These are phyloP conservation scores for Athripsodes cinereus DNA, from an alignment of 2,888 invertebrate genomes.

Conservation along the genomic window DNA sequence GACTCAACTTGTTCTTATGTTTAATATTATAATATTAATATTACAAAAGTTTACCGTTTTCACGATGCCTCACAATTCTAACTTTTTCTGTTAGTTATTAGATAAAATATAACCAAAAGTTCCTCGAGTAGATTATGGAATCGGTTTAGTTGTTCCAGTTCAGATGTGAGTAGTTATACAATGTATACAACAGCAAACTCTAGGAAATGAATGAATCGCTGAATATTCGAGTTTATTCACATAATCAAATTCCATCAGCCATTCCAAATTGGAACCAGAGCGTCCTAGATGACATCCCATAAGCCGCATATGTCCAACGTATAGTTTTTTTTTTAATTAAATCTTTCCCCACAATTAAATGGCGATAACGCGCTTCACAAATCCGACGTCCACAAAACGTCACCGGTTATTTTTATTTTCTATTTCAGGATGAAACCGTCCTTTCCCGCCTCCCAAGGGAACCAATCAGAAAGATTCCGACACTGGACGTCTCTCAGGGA, in stretches of 20 bases:
- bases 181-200: too few relatives aligned
- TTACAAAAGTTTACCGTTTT: too few relatives aligned
- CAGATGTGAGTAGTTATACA: too few relatives aligned
- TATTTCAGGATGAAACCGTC: slow-evolving; percentile 5
- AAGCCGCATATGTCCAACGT: slow-evolving; percentile 1
- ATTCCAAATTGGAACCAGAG: background rate
- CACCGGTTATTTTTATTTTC: slow-evolving; percentile 20
- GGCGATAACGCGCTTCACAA: slow-evolving; percentile 19
- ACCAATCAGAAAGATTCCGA: slow-evolving; percentile 15
- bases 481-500: slow-evolving; percentile 4
- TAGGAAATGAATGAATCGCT: too few relatives aligned
- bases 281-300: slow-evolving; percentile 4
- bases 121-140: too few relatives aligned
- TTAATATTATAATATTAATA: too few relatives aligned
- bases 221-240: background rate
- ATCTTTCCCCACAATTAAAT: slow-evolving; percentile 22
- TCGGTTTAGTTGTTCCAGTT: too few relatives aligned
- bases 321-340: slow-evolving; percentile 25
- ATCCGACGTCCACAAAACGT: slow-evolving; percentile 22
- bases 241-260: background rate
- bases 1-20: too few relatives aligned
- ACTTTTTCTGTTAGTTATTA: too few relatives aligned
- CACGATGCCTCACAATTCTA: too few relatives aligned
- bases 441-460: slow-evolving; percentile 14
- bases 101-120: too few relatives aligned